Conservation (phyloP, 37 sponge, comb jelly and placozoan species). For the Beroe ovata region DNA sequence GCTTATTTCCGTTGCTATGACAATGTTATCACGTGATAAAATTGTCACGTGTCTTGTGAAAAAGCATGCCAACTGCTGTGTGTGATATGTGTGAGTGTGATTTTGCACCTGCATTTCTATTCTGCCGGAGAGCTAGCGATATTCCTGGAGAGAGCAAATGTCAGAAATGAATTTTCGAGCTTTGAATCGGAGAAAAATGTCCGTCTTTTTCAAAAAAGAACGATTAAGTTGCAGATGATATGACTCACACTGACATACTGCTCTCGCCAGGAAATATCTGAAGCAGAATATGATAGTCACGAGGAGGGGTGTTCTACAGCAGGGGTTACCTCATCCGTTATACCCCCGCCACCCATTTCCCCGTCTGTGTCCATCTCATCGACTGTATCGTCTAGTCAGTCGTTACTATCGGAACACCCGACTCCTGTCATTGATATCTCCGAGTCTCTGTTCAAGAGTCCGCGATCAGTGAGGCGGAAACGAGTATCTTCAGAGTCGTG, state of each 20-base stretch:
- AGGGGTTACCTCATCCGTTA: background rate
- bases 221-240: too few species aligned
- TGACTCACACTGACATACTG: slow-evolving; percentile 35
- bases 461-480: background rate
- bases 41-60: too few species aligned
- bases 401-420: background rate
- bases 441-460: background rate
- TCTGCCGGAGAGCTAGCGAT: too few species aligned
- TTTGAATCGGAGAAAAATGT: too few species aligned
- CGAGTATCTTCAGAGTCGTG: background rate
- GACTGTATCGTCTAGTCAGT: background rate
- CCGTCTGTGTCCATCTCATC: background rate
- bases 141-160: too few species aligned
- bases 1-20: too few species aligned
- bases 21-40: too few species aligned
- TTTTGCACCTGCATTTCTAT: too few species aligned
- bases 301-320: background rate
- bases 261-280: slow-evolving; percentile 34
- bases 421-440: background rate
- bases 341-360: background rate
- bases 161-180: too few species aligned
- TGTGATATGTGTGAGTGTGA: too few species aligned
- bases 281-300: slow-evolving; percentile 65
- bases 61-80: too few species aligned
- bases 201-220: too few species aligned